Conservation (phyloP, 2,888 invertebrate genomes). For the Oligia fasciuncula region DNA sequence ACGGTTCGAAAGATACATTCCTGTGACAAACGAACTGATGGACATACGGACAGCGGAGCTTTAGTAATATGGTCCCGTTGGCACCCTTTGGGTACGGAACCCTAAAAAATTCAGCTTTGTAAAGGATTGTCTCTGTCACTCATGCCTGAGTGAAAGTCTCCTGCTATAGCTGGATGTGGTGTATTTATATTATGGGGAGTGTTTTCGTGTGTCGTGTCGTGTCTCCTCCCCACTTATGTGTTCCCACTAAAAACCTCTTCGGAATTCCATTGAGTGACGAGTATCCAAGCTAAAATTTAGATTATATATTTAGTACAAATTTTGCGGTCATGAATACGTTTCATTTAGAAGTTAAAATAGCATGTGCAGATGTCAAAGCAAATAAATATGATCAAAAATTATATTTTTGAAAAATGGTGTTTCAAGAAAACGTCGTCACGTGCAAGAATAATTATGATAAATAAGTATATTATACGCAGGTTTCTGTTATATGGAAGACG, state of each 20-base stretch:
- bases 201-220: background rate
- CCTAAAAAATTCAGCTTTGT: background rate
- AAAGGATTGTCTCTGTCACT: background rate
- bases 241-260: slow-evolving; percentile 11
- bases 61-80: no score
- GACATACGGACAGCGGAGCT: background rate
- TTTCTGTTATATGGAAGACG: slow-evolving; percentile 5
- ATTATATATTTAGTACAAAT: background rate
- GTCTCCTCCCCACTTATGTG: background rate
- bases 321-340: background rate
- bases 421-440: background rate
- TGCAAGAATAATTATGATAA: background rate
- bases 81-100: background rate
- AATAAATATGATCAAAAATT: background rate
- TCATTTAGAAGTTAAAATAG: background rate
- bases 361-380: background rate
- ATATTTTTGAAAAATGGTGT: background rate
- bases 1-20: background rate
- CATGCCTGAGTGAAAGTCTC: background rate
- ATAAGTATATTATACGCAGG: background rate
- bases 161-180: background rate
- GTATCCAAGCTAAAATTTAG: background rate
- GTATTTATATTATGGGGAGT: background rate
- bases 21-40: background rate
- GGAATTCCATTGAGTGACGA: slow-evolving; percentile 21